Percentiles rank a stretch among this genome's conserved stretches.
These are phyloP conservation scores for Oxycera nigricornis DNA, from an alignment of 2,888 invertebrate species.

Conservation along the genomic window DNA sequence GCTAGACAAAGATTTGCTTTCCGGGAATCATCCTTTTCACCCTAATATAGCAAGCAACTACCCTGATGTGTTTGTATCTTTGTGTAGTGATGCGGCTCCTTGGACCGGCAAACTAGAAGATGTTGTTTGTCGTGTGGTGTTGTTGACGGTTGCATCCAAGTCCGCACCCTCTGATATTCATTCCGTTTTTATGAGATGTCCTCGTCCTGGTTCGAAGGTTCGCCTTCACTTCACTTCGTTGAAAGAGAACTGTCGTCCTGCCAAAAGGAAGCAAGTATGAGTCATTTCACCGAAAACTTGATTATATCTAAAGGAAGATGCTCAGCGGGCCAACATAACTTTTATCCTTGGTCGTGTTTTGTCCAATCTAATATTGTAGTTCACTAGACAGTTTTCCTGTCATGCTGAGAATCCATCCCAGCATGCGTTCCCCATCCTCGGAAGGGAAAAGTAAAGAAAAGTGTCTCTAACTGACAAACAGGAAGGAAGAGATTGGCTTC, in stretches of 20 bases:
- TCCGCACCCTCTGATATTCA: conserved; percentile 16
- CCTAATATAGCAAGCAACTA: background rate
- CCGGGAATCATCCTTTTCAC: conserved; percentile 27
- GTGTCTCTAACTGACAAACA: background rate
- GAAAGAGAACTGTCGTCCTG: conserved; percentile 10
- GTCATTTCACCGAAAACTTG: conserved; percentile 35
- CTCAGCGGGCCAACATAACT: conserved; percentile 27
- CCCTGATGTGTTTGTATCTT: background rate
- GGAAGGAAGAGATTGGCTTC: conserved; percentile 26
- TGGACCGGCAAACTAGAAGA: conserved; percentile 20
- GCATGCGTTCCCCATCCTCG: background rate
- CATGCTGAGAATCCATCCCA: conserved; percentile 8
- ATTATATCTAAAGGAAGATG: conserved; percentile 30
- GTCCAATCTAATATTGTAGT: conserved; percentile 24
- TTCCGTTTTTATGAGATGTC: background rate
- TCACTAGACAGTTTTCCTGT: conserved; percentile 5
- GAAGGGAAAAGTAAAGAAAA: conserved; percentile 5
- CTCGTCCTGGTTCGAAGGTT: background rate
- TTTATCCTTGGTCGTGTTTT: conserved; percentile 1
- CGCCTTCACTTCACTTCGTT: background rate
- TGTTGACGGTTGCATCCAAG: background rate
- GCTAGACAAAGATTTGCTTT: conserved; percentile 31
- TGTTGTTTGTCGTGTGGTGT: conserved; percentile 31
- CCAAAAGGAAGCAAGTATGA: conserved; percentile 19
- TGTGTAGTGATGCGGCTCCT: conserved; percentile 5